Evolutionary conservation across 2,797 vertebrate species (phyloP), one percentile per base, ranked within the genome.

Genomic region (Enteromius unitaeniatus): DNA sequence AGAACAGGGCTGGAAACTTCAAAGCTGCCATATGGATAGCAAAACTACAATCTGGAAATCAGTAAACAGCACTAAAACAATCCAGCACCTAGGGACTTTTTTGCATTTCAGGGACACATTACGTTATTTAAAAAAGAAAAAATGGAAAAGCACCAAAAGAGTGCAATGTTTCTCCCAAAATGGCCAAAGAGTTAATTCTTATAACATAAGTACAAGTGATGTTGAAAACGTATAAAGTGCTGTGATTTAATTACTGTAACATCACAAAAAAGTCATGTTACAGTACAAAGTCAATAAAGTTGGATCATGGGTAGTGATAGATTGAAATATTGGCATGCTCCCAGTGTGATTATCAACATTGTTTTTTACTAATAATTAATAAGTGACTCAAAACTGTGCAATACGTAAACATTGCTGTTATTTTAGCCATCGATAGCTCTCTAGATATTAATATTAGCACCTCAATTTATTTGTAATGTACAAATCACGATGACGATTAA

Each of bases 1-100:
- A 68, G 65, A 70, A 68, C 68, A 42, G 6, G 73, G 11, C 10
- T 45, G 75, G 65, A 55, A 77, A 55, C 81, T 58, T 81, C 51
- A 28, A 51, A 58, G 75, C n/a, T 55, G 53, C 70, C 70, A 78
- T 83, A 73, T 82, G 55, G 64, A 60, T 51, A 45, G 23, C 58
- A 78, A 82, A 72, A 85, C 51, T 58, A 15, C n/a, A 78, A 79
- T 74, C 26, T 74, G 15, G 28, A 73, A 34, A 37, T 13, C 40
- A 15, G 11, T 3, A 70, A 68, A 79, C 5, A n/a, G 17, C 15
- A 45, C 51, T 69, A 34, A 80, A 81, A 45, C 49, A 45, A 67
- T 17, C 31, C 73, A 58, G 34, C 2, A 14, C 13, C n/a, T 55
- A 42, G 23, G 47, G 53, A 28, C 14, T 26, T 14, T 14, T 42